A percentile compares a stretch with the other conserved stretches of the same genome.
Evolutionary conservation across 2,888 invertebrate genomes (phyloP).

Genomic region (Calliphora vomitoria): DNA sequence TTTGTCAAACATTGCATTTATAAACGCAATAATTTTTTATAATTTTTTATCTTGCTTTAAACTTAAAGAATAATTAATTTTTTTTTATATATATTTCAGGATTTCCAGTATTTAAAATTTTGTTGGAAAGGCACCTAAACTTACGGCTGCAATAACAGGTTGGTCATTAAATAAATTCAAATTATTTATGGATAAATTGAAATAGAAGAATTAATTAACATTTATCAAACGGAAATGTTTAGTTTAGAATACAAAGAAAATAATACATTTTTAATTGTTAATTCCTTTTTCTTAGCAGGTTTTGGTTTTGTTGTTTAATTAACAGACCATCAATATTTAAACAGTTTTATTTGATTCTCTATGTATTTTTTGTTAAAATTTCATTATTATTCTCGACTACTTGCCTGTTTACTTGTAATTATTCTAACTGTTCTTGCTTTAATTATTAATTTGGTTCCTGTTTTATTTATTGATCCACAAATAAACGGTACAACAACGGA

Average conservation of each 20-base stretch:
- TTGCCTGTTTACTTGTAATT: neutral
- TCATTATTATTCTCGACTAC: neutral
- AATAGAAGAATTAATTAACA: slow-evolving; percentile 51
- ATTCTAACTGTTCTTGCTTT: slow-evolving; percentile 21
- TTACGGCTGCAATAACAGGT: slow-evolving; percentile 15
- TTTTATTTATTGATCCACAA: neutral
- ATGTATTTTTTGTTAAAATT: slow-evolving; percentile 3
- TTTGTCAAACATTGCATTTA: too few species aligned
- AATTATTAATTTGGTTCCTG: slow-evolving; percentile 19
- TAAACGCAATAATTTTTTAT: too few species aligned
- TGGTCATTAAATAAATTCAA: slow-evolving; percentile 29
- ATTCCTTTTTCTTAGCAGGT: neutral
- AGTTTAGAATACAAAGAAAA: neutral
- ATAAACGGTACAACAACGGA: neutral
- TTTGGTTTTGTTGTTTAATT: slow-evolving; percentile 25
- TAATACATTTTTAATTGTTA: slow-evolving; percentile 13
- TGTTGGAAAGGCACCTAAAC: neutral
- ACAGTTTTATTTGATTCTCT: neutral
- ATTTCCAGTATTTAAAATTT: slow-evolving; percentile 39
- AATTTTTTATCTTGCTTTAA: too few species aligned
- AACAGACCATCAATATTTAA: slow-evolving; percentile 5
- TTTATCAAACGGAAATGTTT: slow-evolving; percentile 24
- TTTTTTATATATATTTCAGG: slow-evolving; percentile 10
- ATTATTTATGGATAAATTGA: slow-evolving; percentile 24
- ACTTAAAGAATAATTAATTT: neutral